Evolutionary conservation across 2,888 invertebrate species (phyloP).

Genomic region (Xestia c-nigrum): DNA sequence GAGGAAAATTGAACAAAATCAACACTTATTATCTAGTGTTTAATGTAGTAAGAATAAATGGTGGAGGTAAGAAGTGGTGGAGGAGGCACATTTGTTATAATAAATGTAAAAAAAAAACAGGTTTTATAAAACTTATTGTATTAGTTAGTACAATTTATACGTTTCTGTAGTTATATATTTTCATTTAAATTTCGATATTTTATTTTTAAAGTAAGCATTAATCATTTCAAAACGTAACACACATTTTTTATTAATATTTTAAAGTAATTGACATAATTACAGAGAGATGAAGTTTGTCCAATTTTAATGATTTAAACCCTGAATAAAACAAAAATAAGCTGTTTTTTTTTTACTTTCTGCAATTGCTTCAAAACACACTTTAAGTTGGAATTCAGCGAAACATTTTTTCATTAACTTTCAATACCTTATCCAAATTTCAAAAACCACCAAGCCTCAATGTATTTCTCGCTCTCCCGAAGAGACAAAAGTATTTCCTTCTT

Average conservation of each 20-base stretch:
- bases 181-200: no score
- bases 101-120: no score
- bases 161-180: no score
- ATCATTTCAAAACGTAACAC: no score
- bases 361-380: background rate
- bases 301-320: background rate
- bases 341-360: background rate
- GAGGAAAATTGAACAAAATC: slow-evolving; percentile 76
- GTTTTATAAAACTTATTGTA: no score
- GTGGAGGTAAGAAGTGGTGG: slow-evolving; percentile 5
- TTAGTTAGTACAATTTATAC: no score
- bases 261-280: background rate
- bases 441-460: background rate
- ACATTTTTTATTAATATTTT: no score
- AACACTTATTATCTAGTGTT: slow-evolving; percentile 77
- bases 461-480: slow-evolving; percentile 54
- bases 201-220: no score
- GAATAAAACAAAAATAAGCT: background rate
- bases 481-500: slow-evolving; percentile 71
- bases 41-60: slow-evolving; percentile 74
- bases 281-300: background rate
- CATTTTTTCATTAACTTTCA: background rate
- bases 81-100: slow-evolving; percentile 41
- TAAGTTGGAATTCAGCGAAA: background rate
- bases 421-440: slow-evolving; percentile 40